Percentiles rank a stretch among this genome's conserved stretches.
These are phyloP conservation scores for Callipepla californica DNA, from an alignment of 2,113 vertebrate genomes.

Conservation along the genomic window DNA sequence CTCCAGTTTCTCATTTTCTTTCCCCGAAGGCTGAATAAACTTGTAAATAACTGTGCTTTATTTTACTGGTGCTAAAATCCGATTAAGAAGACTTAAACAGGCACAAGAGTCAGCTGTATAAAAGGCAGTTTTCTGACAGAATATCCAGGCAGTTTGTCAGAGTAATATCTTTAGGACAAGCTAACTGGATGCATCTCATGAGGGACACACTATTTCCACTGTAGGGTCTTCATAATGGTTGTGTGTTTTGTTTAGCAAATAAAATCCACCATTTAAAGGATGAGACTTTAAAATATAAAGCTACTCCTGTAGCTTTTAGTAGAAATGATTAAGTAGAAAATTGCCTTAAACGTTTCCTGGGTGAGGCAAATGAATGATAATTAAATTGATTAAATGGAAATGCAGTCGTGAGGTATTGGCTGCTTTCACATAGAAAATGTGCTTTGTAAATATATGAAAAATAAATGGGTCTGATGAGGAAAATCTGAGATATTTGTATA, in stretches of 20 bases:
- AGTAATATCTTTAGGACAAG: not conserved
- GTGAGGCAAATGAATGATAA: constrained; percentile 68
- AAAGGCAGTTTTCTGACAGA: not conserved
- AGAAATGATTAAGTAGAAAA: constrained; percentile 73
- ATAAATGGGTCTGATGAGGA: constrained; percentile 38
- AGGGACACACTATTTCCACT: not conserved
- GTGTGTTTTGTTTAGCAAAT: constrained; percentile 9
- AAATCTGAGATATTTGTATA: constrained; percentile 10
- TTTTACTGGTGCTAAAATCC: constrained; percentile 2
- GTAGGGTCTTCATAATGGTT: not conserved
- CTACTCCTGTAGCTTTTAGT: constrained; percentile 38
- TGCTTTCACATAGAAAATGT: constrained; percentile 35
- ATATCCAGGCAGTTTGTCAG: not conserved
- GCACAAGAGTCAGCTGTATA: not conserved
- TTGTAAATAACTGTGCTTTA: not conserved
- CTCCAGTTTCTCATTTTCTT: constrained; percentile 16
- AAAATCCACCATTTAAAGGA: constrained; percentile 29
- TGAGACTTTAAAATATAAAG: constrained; percentile 43
- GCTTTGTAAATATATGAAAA: constrained; percentile 8
- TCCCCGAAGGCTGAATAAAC: not conserved
- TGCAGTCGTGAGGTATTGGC: not conserved
- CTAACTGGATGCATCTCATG: not conserved
- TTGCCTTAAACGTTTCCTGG: constrained; percentile 72
- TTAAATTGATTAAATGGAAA: constrained; percentile 72
- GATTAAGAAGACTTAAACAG: not conserved